Percentiles rank a stretch among this genome's conserved stretches.
Evolutionary conservation across 1,140 invertebrate species (phyloP).

Genomic region (Listronotus bonariensis): DNA sequence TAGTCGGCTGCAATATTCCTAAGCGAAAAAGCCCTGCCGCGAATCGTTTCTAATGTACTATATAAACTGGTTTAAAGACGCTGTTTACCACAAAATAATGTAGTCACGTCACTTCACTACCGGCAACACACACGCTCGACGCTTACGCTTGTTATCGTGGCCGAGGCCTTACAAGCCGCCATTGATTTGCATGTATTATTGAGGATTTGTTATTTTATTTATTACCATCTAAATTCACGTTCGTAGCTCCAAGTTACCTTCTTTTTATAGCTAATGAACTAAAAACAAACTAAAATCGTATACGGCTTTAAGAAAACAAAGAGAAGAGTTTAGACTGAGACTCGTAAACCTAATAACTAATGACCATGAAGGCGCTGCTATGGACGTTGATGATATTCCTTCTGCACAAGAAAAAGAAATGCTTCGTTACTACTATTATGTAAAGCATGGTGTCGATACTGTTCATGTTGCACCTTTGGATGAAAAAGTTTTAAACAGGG

Average conservation of each 20-base stretch:
- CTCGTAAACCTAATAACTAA: constrained; percentile 67
- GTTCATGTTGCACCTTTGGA: constrained; percentile 81
- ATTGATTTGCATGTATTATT: too few species aligned
- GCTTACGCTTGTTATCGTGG: too few species aligned
- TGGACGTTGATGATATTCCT: constrained; percentile 57
- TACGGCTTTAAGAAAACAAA: constrained; percentile 69
- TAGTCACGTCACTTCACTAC: too few species aligned
- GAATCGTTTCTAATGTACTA: too few species aligned
- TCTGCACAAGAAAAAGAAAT: constrained; percentile 69
- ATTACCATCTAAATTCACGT: too few species aligned
- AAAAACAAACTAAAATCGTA: constrained; percentile 63
- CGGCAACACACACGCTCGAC: too few species aligned
- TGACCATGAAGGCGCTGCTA: constrained; percentile 55
- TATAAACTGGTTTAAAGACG: too few species aligned
- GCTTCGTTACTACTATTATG: constrained; percentile 87
- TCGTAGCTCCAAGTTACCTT: too few species aligned
- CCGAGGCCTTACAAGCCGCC: neutral
- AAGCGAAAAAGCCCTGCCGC: too few species aligned
- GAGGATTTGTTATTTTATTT: too few species aligned
- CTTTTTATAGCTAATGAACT: constrained; percentile 39
- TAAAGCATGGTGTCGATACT: constrained; percentile 86
- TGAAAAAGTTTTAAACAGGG: constrained; percentile 63
- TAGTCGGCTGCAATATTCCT: too few species aligned
- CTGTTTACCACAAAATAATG: too few species aligned
- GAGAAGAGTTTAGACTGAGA: constrained; percentile 80